Conservation (phyloP, 2,888 invertebrate species). For the Amiota communis region DNA sequence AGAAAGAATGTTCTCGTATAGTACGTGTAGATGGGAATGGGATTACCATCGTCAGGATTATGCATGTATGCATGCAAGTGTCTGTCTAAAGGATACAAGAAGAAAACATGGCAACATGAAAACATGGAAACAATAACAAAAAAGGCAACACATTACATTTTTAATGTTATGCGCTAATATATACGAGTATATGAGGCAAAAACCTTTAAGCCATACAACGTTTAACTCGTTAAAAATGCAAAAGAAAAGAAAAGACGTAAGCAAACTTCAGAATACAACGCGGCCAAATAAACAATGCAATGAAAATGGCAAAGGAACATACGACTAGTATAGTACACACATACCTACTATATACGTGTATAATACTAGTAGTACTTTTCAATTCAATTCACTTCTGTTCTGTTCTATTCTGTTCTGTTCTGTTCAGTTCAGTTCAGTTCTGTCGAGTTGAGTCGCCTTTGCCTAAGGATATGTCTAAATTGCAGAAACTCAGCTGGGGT, state of each 20-base stretch:
- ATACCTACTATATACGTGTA: too few species aligned
- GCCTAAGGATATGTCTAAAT: not conserved
- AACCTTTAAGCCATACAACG: slow-evolving; percentile 1
- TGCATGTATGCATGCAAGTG: too few species aligned
- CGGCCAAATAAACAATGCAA: not conserved
- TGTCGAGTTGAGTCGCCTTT: not conserved
- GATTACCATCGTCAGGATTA: too few species aligned
- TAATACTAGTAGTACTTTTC: too few species aligned
- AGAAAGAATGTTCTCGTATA: too few species aligned
- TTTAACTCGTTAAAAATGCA: slow-evolving; percentile 24
- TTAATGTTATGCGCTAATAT: slow-evolving; percentile 8
- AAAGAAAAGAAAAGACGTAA: not conserved
- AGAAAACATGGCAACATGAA: too few species aligned
- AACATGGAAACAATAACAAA: not conserved
- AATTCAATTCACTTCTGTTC: not conserved
- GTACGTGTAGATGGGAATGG: too few species aligned
- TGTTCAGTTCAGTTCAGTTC: not conserved
- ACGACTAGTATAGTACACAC: not conserved
- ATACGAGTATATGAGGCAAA: not conserved
- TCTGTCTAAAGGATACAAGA: too few species aligned
- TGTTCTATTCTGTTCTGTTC: not conserved
- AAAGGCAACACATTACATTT: slow-evolving; percentile 10
- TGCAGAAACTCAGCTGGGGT: not conserved
- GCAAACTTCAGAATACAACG: not conserved
- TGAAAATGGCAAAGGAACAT: not conserved